These are phyloP conservation scores for Rhyzopertha dominica DNA, from an alignment of 1,140 invertebrate genomes.

Conservation along the genomic window DNA sequence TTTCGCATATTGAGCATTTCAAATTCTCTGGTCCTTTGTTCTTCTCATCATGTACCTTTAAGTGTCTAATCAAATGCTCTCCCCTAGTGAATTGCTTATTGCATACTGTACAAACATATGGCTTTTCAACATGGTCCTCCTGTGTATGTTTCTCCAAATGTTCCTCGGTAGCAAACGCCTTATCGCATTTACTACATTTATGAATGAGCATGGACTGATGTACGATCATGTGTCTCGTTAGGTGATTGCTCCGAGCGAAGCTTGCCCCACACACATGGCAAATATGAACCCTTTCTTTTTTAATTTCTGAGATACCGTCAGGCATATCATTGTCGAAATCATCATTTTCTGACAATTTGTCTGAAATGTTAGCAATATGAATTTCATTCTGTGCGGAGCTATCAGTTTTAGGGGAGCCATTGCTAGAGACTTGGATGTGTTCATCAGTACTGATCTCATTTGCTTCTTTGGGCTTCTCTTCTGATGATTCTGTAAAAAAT, in stretches of 20 bases:
- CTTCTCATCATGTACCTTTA: slow-evolving; percentile 37
- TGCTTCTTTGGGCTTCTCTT: too few species aligned
- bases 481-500: too few species aligned
- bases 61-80: slow-evolving; percentile 47
- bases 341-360: too few species aligned
- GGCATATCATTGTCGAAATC: too few species aligned
- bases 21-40: slow-evolving; percentile 25
- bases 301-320: neutral
- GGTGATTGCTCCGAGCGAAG: slow-evolving; percentile 39
- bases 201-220: slow-evolving; percentile 39
- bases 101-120: slow-evolving; percentile 57
- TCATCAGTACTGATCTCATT: too few species aligned
- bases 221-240: slow-evolving; percentile 42
- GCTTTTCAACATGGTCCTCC: slow-evolving; percentile 61
- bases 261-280: slow-evolving; percentile 41
- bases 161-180: slow-evolving; percentile 41
- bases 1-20: slow-evolving; percentile 43
- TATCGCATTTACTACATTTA: slow-evolving; percentile 41
- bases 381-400: too few species aligned
- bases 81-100: slow-evolving; percentile 45
- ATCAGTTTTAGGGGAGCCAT: too few species aligned
- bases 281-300: slow-evolving; percentile 33
- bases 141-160: slow-evolving; percentile 55
- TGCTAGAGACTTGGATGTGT: too few species aligned
- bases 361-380: too few species aligned